Conservation (phyloP, 92 coral and sea anemone genomes). For the Heteractis magnifica region DNA sequence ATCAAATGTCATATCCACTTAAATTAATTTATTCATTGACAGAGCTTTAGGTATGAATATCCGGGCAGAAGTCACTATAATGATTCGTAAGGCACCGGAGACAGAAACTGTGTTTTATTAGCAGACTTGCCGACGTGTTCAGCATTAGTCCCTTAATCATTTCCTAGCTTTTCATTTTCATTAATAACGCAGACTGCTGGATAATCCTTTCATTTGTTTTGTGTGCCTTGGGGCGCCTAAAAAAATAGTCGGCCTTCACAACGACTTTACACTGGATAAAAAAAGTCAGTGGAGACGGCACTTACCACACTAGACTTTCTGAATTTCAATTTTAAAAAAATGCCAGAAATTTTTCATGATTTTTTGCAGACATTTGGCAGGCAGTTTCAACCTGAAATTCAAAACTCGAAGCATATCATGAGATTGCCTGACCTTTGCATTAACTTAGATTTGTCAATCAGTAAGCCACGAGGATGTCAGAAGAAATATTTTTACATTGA, state of each 20-base stretch:
- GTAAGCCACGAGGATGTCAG: constrained; percentile 6
- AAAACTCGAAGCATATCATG: constrained; percentile 5
- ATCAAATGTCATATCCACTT: not conserved
- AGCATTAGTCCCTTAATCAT: not conserved
- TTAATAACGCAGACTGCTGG: too few relatives aligned
- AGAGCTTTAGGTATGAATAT: not conserved
- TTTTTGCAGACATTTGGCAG: not conserved
- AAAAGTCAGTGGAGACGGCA: not conserved
- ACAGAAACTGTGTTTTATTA: not conserved
- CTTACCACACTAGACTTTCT: not conserved
- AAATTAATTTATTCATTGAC: not conserved
- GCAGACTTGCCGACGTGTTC: not conserved
- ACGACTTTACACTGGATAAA: not conserved
- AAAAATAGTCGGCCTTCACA: not conserved
- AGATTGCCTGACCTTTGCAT: constrained; percentile 3
- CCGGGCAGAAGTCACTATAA: too few relatives aligned
- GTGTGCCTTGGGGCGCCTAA: not conserved
- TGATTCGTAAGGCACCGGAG: not conserved
- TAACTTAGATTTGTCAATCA: constrained; percentile 20
- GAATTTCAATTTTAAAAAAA: not conserved
- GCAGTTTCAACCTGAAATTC: not conserved
- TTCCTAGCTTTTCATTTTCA: not conserved
- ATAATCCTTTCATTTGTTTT: too few relatives aligned
- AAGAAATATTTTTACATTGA: constrained; percentile 12
- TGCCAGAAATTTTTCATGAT: not conserved